phyloP scores from a whole-genome alignment of 2,888 invertebrate genomes.

The Pheosia tremula region DNA sequence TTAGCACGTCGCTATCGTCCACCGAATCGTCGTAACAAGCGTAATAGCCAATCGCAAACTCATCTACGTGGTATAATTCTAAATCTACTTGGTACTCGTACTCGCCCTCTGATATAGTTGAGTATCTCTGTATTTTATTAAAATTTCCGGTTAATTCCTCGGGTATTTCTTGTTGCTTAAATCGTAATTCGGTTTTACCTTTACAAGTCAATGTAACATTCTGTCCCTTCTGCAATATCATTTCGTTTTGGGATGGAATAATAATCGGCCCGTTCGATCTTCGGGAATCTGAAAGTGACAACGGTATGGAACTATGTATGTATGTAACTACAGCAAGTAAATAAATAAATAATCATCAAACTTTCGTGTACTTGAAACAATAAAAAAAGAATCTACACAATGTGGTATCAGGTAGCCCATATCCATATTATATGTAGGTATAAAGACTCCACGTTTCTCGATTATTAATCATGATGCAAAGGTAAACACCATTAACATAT shows the following conservation, averaged over 20 bases:
- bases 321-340: constrained; percentile 4
- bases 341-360: neutral
- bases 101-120: constrained; percentile 37
- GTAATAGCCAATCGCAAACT: constrained; percentile 81
- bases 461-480: constrained; percentile 53
- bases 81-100: constrained; percentile 74
- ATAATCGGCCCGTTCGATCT: constrained; percentile 64
- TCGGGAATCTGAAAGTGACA: constrained; percentile 71
- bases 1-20: constrained; percentile 54
- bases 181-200: constrained; percentile 56
- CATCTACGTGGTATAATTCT: constrained; percentile 70
- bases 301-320: constrained; percentile 20
- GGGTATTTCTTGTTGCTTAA: constrained; percentile 67
- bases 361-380: neutral
- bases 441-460: constrained; percentile 2
- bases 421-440: neutral
- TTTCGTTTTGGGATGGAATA: constrained; percentile 59
- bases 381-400: neutral
- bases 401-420: neutral
- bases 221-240: constrained; percentile 68
- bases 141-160: constrained; percentile 59
- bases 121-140: constrained; percentile 27
- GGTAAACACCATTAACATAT: constrained; percentile 52
- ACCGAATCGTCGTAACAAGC: constrained; percentile 78
- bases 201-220: constrained; percentile 69